Base-by-base conservation (phyloP, 2,113 vertebrate genomes). In the Mola mola region DNA sequence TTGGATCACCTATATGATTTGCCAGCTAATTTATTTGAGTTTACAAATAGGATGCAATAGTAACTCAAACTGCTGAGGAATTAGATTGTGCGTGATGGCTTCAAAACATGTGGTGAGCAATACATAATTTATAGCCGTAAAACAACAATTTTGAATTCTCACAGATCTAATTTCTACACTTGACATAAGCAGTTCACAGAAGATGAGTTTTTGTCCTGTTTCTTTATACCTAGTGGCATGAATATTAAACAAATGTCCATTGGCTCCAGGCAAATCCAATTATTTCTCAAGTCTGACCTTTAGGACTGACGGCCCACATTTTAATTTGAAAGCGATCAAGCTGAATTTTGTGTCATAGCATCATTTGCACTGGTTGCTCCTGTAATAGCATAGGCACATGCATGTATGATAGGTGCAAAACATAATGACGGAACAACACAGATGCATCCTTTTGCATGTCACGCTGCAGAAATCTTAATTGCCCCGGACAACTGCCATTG, bases 261-360 rank as follows among this genome's bases (percentile, higher is more conserved):
- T 75, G 60, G 50, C 12, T 50, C 16, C 47, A 34, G 40, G 46
- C 38, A 70, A 80, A 78, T 75, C 51, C 66, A 75, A 78, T 84
- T 78, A 51, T 68, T 52, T 74, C 42, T 79, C 37, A 61, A 57
- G 61, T 53, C 6, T 77, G 62, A 78, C 72, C 84, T 82, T 79
- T 69, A 31, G 26, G 48, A 51, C 29, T 10, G 38, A 56, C 59
- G 58, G 55, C 68, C 59, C 22, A n/a, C 50, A 22, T 15, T 70
- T 44, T 52, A 66, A 79, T 62, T 79, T 78, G 63, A 26, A 52
- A 59, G 48, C 56, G 56, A 53, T 83, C 44, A 68, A 37, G 53
- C 40, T 50, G 57, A 52, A 46, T 61, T 61, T 65, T 36, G 41
- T 37, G 47, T 33, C 33, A 59, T 24, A 10, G 28, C 26, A 26